Base-by-base conservation (phyloP, 2,113 vertebrate species). In the Paracanthobrama guichenoti region DNA sequence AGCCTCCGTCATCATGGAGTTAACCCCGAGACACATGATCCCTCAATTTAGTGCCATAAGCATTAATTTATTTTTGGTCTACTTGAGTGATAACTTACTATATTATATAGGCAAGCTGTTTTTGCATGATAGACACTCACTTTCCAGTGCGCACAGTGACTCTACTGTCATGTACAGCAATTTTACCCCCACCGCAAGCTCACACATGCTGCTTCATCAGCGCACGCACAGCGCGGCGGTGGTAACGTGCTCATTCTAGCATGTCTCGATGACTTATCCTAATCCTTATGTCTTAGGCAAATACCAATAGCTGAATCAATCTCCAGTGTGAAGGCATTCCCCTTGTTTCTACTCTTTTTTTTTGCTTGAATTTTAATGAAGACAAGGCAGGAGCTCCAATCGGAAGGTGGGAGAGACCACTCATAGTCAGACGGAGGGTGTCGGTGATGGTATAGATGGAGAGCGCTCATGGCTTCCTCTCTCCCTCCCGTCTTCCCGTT, bases 381-480 rank as follows among this genome's bases (percentile, higher is more conserved):
- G 90, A 88, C 76, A 64, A 90, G 84, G 83, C 78, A 77, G 89
- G 89, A 91, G 90, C 90, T 91, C 91, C 89, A 86, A 88, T 91
- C 84, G 85, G 55, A 81, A 81, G 85, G 77, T 77, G 84, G 88
- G 79, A 81, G 90, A 93, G 88, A 93, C 93, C 93, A 94, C 90
- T 85, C 39, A 67, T 24, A 2, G 39, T 9, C 90, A 93, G 92
- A 93, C 86, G 13, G 89, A 92, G 90, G 94, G 92, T 91, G 90
- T 89, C 84, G 59, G 57, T 16, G 46, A 92, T 92, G 89, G 91
- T 93, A 91, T 92, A 87, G 88, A 86, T 84, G 87, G 88, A 88
- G 87, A 86, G 84, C 86, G 83, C 79, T 79, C 79, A 55, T 81
- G 46, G 53, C 79, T 73, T 48, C 69, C 81, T 83, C 55, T 42